A percentile compares a stretch with the other conserved stretches of the same genome.
phyloP scores from a whole-genome alignment of 2,797 vertebrate species.

The Crenuchus spilurus region DNA sequence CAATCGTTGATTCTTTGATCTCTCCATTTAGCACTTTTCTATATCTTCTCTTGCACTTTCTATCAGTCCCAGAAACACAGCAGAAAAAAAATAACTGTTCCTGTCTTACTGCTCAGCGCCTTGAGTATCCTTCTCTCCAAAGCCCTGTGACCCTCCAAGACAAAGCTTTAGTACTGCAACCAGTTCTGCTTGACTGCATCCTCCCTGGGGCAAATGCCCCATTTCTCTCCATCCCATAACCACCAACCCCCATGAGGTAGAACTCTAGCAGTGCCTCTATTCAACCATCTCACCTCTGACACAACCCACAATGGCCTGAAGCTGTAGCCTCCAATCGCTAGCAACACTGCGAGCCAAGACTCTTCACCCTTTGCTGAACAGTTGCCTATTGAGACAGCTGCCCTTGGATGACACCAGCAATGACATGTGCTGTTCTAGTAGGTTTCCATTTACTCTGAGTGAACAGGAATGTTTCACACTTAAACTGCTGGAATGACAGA shows the following conservation, averaged over 20 bases:
- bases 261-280: constrained; percentile 52
- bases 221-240: constrained; percentile 31
- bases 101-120: constrained; percentile 57
- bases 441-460: constrained; percentile 6
- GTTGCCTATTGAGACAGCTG: background rate
- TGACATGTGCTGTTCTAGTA: background rate
- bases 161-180: constrained; percentile 68
- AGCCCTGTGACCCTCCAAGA: constrained; percentile 70
- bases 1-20: too few relatives aligned
- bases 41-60: background rate
- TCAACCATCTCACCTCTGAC: constrained; percentile 75
- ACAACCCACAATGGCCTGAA: constrained; percentile 52
- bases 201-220: constrained; percentile 43
- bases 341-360: constrained; percentile 7
- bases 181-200: constrained; percentile 67
- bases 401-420: constrained; percentile 19
- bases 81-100: constrained; percentile 59
- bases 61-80: constrained; percentile 61
- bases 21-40: background rate
- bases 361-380: constrained; percentile 46
- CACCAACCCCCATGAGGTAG: background rate
- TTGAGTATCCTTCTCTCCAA: constrained; percentile 67
- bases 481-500: background rate
- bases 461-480: constrained; percentile 4
- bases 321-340: constrained; percentile 17